Percentiles rank a stretch among this genome's conserved stretches.
phyloP scores from a whole-genome alignment of 2,888 invertebrate genomes.

The Hoplodrina ambigua region DNA sequence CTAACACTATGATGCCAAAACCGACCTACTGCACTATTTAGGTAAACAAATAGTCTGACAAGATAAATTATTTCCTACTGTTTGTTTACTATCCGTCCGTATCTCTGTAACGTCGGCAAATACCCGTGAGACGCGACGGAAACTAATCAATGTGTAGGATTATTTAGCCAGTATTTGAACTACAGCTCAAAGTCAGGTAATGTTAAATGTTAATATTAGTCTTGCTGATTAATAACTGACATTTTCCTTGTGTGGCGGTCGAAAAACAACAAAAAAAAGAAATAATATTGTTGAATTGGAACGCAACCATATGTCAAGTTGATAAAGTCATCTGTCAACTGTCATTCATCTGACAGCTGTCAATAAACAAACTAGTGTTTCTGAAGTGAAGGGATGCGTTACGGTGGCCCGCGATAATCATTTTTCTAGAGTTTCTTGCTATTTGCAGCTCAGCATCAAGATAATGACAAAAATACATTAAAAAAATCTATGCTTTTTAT shows the following conservation, averaged over 20 bases:
- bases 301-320: too few relatives aligned
- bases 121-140: slow-evolving; percentile 8
- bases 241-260: too few relatives aligned
- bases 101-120: slow-evolving; percentile 4
- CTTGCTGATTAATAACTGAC: neutral
- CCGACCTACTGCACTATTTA: neutral
- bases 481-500: too few relatives aligned
- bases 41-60: slow-evolving; percentile 1
- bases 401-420: too few relatives aligned
- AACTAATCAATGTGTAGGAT: slow-evolving; percentile 19
- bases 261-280: neutral
- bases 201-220: neutral
- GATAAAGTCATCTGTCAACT: too few relatives aligned
- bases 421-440: too few relatives aligned
- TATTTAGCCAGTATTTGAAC: neutral
- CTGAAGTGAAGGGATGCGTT: too few relatives aligned
- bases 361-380: too few relatives aligned
- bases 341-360: too few relatives aligned
- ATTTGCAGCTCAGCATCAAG: too few relatives aligned
- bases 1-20: neutral
- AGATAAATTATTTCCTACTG: slow-evolving; percentile 16
- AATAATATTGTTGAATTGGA: too few relatives aligned
- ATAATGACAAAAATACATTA: too few relatives aligned
- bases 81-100: neutral
- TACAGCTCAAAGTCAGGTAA: neutral